Percentiles rank a stretch among this genome's conserved stretches.
These are phyloP conservation scores for Ornithorhynchus anatinus DNA, from an alignment of 2,113 vertebrate species.

Conservation along the genomic window DNA sequence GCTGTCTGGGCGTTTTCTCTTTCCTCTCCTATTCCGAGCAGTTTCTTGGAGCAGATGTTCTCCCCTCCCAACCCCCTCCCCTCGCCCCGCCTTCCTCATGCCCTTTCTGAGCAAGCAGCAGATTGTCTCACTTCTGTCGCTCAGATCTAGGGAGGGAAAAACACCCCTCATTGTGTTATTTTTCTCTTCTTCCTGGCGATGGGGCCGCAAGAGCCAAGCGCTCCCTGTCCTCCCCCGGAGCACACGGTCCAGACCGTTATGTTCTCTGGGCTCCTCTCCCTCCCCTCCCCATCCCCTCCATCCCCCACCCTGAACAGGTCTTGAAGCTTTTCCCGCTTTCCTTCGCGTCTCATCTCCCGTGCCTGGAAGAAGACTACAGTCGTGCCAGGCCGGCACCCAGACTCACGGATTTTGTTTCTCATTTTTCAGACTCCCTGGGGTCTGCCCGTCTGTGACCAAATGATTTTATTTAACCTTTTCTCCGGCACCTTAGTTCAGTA, in stretches of 20 bases:
- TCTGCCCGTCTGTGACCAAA: no score
- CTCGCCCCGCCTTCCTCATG: background rate
- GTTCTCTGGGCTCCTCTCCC: slow-evolving; percentile 1
- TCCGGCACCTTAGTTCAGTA: no score
- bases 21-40: slow-evolving; percentile 29
- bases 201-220: background rate
- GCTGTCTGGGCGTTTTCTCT: background rate
- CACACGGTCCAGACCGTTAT: slow-evolving; percentile 10
- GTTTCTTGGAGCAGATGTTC: slow-evolving; percentile 34
- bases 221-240: background rate
- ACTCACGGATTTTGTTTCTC: no score
- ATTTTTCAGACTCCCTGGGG: no score
- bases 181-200: slow-evolving; percentile 42
- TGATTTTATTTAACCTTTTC: no score
- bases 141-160: slow-evolving; percentile 3
- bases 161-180: slow-evolving; percentile 33
- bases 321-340: no score
- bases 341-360: no score
- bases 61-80: no score
- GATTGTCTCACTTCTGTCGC: slow-evolving; percentile 54
- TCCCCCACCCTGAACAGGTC: no score
- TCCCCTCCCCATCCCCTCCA: no score
- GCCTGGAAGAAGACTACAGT: no score
- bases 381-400: no score
- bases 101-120: slow-evolving; percentile 53